phyloP scores from a whole-genome alignment of 2,888 invertebrate genomes.

The Byasa hedistus region DNA sequence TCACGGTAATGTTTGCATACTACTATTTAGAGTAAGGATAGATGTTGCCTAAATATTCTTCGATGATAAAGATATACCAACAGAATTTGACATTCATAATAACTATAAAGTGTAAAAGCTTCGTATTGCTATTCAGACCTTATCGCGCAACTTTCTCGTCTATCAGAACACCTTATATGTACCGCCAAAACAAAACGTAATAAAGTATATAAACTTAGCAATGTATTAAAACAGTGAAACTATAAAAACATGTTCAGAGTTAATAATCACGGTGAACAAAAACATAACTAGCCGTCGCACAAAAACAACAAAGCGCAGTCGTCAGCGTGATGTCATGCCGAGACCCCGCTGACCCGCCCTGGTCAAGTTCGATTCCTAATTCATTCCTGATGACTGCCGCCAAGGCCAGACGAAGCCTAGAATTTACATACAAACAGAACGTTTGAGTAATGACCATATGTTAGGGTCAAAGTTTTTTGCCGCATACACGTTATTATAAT shows the following conservation, averaged over 20 bases:
- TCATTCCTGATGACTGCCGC: conserved; percentile 62
- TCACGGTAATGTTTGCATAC: no score
- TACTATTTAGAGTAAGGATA: no score
- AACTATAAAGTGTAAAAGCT: no score
- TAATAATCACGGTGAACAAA: conserved; percentile 11
- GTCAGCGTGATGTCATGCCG: conserved; percentile 52
- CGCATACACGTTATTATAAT: conserved; percentile 42
- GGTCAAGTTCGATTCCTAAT: conserved; percentile 76
- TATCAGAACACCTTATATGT: no score
- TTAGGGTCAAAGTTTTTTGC: conserved; percentile 64
- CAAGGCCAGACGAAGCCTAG: conserved; percentile 54
- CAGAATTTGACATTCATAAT: no score
- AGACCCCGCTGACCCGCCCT: conserved; percentile 56
- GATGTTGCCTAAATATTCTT: no score
- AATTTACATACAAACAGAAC: conserved; percentile 69
- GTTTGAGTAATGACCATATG: conserved; percentile 65
- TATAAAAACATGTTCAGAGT: not conserved
- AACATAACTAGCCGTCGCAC: conserved; percentile 34
- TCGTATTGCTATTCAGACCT: no score
- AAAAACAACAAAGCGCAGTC: conserved; percentile 48
- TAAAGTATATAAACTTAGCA: not conserved
- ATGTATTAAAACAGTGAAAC: not conserved
- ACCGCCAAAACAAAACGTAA: not conserved
- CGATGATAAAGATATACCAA: no score
- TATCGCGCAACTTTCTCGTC: no score